These are phyloP conservation scores for Petrocephalus sullivani DNA, from an alignment of 2,797 vertebrate genomes.

Conservation along the genomic window DNA sequence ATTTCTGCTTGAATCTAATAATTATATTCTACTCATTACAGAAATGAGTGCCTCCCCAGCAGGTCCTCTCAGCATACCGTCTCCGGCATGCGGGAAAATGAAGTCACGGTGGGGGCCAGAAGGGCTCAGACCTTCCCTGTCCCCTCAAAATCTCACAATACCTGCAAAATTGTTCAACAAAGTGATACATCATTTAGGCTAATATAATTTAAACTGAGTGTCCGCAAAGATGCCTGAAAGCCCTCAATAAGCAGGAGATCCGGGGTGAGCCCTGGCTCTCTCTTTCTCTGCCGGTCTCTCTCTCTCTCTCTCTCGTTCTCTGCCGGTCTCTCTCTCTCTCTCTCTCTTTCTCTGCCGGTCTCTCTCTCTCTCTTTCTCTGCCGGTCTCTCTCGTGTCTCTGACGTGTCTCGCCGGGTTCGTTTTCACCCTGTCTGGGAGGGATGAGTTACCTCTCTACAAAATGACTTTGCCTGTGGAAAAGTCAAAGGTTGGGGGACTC, in stretches of 20 bases:
- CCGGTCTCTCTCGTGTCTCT: neutral
- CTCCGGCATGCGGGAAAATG: neutral
- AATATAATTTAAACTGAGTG: neutral
- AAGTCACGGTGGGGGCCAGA: neutral
- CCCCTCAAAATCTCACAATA: neutral
- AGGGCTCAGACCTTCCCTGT: neutral
- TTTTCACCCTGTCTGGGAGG: neutral
- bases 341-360: neutral
- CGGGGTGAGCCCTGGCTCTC: neutral
- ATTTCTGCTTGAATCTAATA: neutral
- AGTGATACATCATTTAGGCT: constrained; percentile 14
- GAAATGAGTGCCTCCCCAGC: neutral
- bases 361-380: neutral
- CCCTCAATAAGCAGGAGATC: neutral
- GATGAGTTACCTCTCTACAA: constrained; percentile 27
- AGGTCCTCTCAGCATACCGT: neutral
- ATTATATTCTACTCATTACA: neutral
- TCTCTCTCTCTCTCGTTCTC: no score
- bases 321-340: no score
- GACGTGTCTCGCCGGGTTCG: neutral
- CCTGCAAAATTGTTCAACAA: constrained; percentile 12
- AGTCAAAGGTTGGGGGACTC: constrained; percentile 19
- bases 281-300: neutral
- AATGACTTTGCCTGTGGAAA: constrained; percentile 43
- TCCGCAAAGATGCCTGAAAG: neutral